These are phyloP conservation scores for Corythaeola cristata DNA, from an alignment of 2,113 vertebrate species.

Conservation along the genomic window DNA sequence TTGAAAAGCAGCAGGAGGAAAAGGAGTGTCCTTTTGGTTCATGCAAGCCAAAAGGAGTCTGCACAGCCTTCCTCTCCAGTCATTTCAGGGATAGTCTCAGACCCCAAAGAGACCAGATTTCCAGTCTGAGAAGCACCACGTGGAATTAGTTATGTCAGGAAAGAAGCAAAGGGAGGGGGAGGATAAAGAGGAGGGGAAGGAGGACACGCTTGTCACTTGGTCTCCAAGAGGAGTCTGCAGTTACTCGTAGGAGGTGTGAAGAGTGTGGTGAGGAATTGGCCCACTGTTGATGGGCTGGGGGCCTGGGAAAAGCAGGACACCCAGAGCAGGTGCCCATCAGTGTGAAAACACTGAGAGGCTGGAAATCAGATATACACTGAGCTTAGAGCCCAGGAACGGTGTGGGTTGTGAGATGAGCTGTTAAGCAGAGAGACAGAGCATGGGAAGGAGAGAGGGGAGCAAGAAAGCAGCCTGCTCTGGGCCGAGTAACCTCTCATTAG, in stretches of 20 bases:
- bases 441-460: not conserved
- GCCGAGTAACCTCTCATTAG: not conserved
- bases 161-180: not conserved
- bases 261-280: accelerated
- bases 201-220: not conserved
- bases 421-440: not conserved
- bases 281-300: not conserved
- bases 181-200: not conserved
- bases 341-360: not conserved
- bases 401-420: not conserved
- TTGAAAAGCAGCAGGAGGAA: not conserved
- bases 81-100: not conserved
- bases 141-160: not conserved
- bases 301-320: not conserved
- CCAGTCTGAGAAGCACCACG: not conserved
- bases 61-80: not conserved
- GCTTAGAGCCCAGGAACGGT: not conserved
- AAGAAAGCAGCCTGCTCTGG: not conserved
- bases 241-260: not conserved
- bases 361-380: not conserved
- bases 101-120: not conserved
- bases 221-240: not conserved
- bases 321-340: not conserved
- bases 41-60: not conserved
- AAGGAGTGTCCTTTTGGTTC: not conserved